phyloP scores from a whole-genome alignment of 37 sponge, comb jelly and placozoan species.

The Aplysina aerophoba region DNA sequence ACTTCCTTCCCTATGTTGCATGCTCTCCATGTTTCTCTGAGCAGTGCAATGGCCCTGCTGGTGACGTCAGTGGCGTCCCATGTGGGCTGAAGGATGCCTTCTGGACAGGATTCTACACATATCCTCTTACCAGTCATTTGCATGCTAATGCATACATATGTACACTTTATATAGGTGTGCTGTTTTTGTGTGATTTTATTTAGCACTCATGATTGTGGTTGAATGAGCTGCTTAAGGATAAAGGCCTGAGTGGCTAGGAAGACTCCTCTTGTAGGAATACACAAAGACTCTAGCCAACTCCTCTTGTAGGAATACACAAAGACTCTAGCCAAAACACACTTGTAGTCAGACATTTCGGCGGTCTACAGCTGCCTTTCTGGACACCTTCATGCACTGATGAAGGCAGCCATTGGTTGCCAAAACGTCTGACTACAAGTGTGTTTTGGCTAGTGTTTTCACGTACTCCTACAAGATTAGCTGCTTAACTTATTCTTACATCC shows the following conservation, averaged over 20 bases:
- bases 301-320: no score
- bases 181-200: background rate
- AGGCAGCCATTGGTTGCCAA: no score
- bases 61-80: constrained; percentile 17
- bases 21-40: constrained; percentile 50
- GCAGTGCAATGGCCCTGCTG: constrained; percentile 20
- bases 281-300: no score
- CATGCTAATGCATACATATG: background rate
- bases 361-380: no score
- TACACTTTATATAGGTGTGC: background rate
- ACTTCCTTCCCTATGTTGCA: constrained; percentile 64
- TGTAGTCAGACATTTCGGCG: no score
- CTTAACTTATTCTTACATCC: constrained; percentile 25
- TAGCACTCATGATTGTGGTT: background rate
- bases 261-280: no score
- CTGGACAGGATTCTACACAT: constrained; percentile 68
- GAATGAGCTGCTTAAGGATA: no score
- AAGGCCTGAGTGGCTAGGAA: no score
- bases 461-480: background rate
- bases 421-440: no score
- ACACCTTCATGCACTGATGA: no score
- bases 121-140: background rate
- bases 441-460: background rate
- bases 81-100: constrained; percentile 48
- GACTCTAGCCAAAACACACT: no score